Base-by-base conservation (phyloP, 2,888 invertebrate genomes). In the Halictus ligatus region DNA sequence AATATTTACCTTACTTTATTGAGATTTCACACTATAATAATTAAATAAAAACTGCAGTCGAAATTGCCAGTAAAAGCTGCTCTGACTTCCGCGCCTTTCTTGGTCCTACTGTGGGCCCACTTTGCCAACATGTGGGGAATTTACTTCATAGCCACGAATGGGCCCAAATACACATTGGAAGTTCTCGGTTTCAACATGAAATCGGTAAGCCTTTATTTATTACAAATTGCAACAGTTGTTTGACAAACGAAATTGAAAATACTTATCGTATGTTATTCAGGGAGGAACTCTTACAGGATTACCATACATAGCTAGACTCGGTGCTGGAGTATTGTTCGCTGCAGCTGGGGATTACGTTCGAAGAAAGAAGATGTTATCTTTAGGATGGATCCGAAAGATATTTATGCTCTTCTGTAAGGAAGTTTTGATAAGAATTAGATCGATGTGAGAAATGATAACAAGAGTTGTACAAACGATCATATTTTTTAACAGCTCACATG, bases 121-220 rank as follows among this genome's bases (percentile, higher is more conserved):
- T 98, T 97, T 92, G 98, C 98, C 48, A 98, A 97, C 91, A 96
- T 97, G 93, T 98, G 98, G 98, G 98, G 98, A 5, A 95, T 98
- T 75, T 98, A 97, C 93, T 97, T 98, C 92, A 96, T 98, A 77
- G 96, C 98, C 94, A 98, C 97, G 0, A 97, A 97, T 69, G 98
- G 98, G 7, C 98, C 98, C 0, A 98, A 97, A 92, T 98, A 97
- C 93, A 96, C 98, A 90, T 97, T 97, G 74, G 97, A 97, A 92
- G 96, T 97, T 15, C 95, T 98, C 75, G 97, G 97, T 25, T 97
- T 98, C 91, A 96, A 97, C 91, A 95, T 98, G 84, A 96, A 97
- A 92, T 94, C 94, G 79, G 94, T 95, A 87, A 1, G 69, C 15
- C 21, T 79, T 2, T 82, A 40, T 86, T 4, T 12, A 8, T 4